These are phyloP conservation scores for Ia io DNA, from an alignment of 2,113 vertebrate genomes.

Conservation along the genomic window DNA sequence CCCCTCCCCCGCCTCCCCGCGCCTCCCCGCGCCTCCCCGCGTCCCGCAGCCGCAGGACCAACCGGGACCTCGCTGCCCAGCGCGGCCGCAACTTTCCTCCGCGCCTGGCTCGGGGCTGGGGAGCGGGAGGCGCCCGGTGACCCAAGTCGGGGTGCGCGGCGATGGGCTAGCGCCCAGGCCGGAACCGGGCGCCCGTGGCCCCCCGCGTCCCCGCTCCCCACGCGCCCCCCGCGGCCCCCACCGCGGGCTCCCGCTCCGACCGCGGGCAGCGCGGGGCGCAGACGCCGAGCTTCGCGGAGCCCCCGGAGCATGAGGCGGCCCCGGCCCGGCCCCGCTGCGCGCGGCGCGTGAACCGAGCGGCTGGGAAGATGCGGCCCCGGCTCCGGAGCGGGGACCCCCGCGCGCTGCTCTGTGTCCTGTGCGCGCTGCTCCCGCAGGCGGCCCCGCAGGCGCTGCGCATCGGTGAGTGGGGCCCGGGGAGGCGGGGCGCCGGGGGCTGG, in stretches of 20 bases:
- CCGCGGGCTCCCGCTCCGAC: not conserved
- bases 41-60: too few species aligned
- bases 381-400: conserved; percentile 84
- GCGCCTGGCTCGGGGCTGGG: not conserved
- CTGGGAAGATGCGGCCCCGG: conserved; percentile 76
- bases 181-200: not conserved
- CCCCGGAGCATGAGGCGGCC: conserved; percentile 77
- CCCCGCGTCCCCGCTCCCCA: not conserved
- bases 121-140: not conserved
- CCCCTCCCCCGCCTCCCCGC: not conserved
- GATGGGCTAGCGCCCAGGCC: conserved; percentile 45
- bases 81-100: conserved; percentile 63
- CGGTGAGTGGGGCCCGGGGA: conserved; percentile 85
- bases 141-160: not conserved
- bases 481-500: not conserved
- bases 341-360: conserved; percentile 73
- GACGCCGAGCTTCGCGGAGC: conserved; percentile 47
- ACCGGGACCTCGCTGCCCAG: conserved; percentile 15
- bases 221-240: not conserved
- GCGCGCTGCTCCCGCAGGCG: conserved; percentile 87
- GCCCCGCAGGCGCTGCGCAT: conserved; percentile 93
- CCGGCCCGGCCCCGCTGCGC: conserved; percentile 1
- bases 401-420: conserved; percentile 85
- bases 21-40: not conserved
- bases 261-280: conserved; percentile 56